Base-by-base conservation (phyloP, 2,113 vertebrate genomes). In the Phoxinus phoxinus region DNA sequence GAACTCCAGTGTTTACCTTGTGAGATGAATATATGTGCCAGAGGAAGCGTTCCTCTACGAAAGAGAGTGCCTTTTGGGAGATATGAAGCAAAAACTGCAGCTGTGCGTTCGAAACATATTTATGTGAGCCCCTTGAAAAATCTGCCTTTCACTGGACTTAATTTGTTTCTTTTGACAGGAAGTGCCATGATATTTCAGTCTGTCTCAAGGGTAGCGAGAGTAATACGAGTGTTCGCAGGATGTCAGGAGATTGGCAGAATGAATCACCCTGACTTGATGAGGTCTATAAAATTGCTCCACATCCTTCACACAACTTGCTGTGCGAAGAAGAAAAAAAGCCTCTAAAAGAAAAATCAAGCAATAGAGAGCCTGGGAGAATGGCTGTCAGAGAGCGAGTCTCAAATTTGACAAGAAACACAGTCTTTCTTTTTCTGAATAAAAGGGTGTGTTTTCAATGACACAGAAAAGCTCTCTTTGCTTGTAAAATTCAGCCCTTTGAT, bases 281-380 rank as follows among this genome's bases (percentile, higher is more conserved):
- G 71, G 83, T 86, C 75, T 82, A 86, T 84, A 88, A 88, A 86
- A 83, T 85, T 83, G 79, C 80, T 79, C 74, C 74, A 61, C 87
- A 73, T 58, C 87, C 74, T 84, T 79, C 79, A 78, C 80, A 83
- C 82, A 76, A 84, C 79, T 79, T 51, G 80, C 32, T 79, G 56
- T 69, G 75, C n/a, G 21, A 78, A 53, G 72, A 75, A 85, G n/a
- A 87, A 86, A 87, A 84, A 48, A 73, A 83, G 73, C 32, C 72
- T n/a, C 81, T 88, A 46, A 89, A 89, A 89, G 78, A 67, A 87
- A 73, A 79, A 87, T 73, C 73, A 85, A 87, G 82, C 41, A 72
- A 46, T 48, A 65, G 32, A 78, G 51, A 58, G 76, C 61, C 74
- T 65, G 7, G 1, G 44, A 61, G 83, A 9, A 78, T 41, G 35